Base-by-base conservation (phyloP, 2,888 invertebrate species). In the Callinectes sapidus region DNA sequence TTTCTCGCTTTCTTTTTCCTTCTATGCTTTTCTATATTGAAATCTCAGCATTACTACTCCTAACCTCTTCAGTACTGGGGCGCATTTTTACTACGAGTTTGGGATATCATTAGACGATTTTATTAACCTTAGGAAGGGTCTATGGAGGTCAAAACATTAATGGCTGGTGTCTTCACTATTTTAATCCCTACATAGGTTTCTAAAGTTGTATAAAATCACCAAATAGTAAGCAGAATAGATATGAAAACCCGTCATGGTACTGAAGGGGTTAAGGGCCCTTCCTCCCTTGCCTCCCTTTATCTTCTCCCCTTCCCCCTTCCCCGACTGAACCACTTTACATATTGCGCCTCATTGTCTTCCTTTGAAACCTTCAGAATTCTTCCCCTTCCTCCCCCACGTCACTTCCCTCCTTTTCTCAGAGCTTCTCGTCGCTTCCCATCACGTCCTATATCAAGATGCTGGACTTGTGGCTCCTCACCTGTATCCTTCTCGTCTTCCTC, bases 381-480 rank as follows among this genome's bases (percentile, higher is more conserved):
- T 71, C 28, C 10, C 13, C 28, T 71, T 71, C 28, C 18, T 61
- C 61, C 5, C 61, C 61, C 54, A 16, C 23, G 18, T 28, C 88
- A n/a, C 16, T n/a, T n/a, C 16, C 6, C 32, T 32, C 87, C n/a
- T 2, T 48, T 48, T 23, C 10, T 14, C 61, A 92, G 92, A 81
- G 54, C 6, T 55, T 55, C 10, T 55, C 92, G 16, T 81, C 92
- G 42, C 89, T 92, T n/a, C 92, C 92, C 55, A 85, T 42, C 39
- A 92, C 92, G 16, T 89, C 92, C 5, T 92, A 92, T 61, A 23
- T 92, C 85, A 92, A 92, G 89, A 89, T 92, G 88, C 77, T 92
- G 13, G 92, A 89, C 89, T 55, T 92, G 85, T 92, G 92, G 92
- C 92, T 92, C 85, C 81, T 92, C 32, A n/a, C 66, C n/a, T 92